Conservation (phyloP, 2,888 invertebrate species). For the Macaria liturata region DNA sequence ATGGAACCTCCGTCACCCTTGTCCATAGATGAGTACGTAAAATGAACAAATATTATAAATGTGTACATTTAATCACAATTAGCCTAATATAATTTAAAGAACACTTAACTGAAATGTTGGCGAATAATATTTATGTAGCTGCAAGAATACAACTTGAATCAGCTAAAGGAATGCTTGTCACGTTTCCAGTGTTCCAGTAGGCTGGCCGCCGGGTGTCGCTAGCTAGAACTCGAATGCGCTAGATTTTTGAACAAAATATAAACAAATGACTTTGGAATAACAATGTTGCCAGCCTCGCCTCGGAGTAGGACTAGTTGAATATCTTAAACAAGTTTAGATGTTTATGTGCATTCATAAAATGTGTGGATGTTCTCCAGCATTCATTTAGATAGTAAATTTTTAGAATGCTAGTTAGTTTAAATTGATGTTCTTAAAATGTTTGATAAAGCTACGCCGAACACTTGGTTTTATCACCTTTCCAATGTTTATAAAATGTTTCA, state of each 20-base stretch:
- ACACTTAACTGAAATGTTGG: no score
- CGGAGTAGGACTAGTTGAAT: slow-evolving; percentile 74
- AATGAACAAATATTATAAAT: no score
- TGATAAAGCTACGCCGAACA: slow-evolving; percentile 36
- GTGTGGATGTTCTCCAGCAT: slow-evolving; percentile 72
- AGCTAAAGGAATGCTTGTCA: no score
- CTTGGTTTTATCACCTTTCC: slow-evolving; percentile 34
- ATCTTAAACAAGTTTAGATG: slow-evolving; percentile 73
- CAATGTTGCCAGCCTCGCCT: slow-evolving; percentile 61
- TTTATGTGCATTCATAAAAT: slow-evolving; percentile 73
- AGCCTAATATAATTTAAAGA: no score
- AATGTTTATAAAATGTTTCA: slow-evolving; percentile 39
- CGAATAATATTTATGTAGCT: no score
- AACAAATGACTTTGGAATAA: slow-evolving; percentile 54
- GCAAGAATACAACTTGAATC: no score
- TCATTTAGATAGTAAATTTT: slow-evolving; percentile 80
- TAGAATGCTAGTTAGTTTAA: slow-evolving; percentile 82
- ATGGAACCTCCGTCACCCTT: no score
- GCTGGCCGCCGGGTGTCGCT: background rate
- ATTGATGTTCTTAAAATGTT: slow-evolving; percentile 66
- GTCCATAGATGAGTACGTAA: no score
- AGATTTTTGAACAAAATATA: slow-evolving; percentile 32
- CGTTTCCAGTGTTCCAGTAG: no score
- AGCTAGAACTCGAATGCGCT: slow-evolving; percentile 28
- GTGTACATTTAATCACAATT: no score